Conservation (phyloP, 2,113 vertebrate species). For the Macaca nemestrina region DNA sequence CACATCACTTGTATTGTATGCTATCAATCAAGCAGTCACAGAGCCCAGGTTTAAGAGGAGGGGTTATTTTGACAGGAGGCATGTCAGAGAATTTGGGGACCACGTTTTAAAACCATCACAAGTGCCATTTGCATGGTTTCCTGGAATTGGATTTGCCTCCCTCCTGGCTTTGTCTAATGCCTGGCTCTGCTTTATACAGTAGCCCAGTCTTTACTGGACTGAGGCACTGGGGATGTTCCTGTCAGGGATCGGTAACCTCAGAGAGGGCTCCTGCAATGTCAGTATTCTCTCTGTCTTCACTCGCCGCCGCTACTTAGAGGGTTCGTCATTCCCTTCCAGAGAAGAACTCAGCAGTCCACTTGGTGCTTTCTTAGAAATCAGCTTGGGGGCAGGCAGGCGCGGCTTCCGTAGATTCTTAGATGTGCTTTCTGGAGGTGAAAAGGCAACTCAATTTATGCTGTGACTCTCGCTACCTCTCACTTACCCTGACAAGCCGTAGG, state of each 20-base stretch:
- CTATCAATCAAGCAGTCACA: background rate
- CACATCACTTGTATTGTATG: background rate
- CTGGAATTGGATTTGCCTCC: background rate
- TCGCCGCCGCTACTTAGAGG: background rate
- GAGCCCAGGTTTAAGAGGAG: background rate
- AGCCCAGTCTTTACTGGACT: background rate
- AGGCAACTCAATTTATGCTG: background rate
- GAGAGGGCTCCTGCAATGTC: background rate
- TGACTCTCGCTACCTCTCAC: background rate
- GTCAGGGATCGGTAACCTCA: background rate
- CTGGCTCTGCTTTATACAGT: background rate
- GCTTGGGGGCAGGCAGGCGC: background rate
- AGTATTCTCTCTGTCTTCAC: background rate
- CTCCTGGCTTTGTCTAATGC: background rate
- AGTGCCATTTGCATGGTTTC: background rate
- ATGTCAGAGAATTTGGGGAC: background rate
- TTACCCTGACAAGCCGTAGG: background rate
- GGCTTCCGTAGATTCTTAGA: background rate
- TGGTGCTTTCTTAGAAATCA: constrained; percentile 27
- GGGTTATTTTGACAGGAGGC: background rate
- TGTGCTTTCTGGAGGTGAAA: constrained; percentile 13
- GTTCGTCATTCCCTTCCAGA: background rate
- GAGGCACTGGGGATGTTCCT: background rate
- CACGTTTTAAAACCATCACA: background rate
- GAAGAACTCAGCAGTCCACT: background rate